These are phyloP conservation scores for Acanthopleura granulata DNA, from an alignment of 2,888 invertebrate species.

Conservation along the genomic window DNA sequence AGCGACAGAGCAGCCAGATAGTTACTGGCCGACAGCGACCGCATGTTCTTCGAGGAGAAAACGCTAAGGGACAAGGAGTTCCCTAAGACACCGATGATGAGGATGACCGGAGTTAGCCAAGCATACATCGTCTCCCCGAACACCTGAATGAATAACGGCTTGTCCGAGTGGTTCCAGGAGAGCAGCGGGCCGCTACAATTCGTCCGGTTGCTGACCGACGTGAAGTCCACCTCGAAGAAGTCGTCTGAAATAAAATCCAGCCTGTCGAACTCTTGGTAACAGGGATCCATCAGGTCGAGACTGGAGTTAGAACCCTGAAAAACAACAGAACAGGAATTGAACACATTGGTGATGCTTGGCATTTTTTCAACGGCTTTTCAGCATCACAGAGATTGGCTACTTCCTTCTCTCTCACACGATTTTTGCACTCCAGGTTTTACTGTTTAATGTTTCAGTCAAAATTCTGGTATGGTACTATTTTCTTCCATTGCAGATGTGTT, in stretches of 20 bases:
- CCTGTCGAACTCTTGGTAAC: background rate
- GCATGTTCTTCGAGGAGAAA: constrained; percentile 81
- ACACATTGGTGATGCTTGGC: no score
- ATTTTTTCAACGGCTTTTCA: no score
- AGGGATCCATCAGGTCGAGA: background rate
- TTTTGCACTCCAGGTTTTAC: no score
- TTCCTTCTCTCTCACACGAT: no score
- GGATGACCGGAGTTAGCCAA: constrained; percentile 81
- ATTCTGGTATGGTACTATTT: no score
- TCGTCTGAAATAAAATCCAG: background rate
- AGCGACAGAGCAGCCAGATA: constrained; percentile 86
- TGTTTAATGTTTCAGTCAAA: no score
- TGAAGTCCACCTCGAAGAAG: background rate
- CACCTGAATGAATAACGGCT: background rate
- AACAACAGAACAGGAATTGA: background rate
- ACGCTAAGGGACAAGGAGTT: constrained; percentile 82
- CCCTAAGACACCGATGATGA: constrained; percentile 81
- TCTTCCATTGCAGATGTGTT: no score
- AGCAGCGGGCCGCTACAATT: background rate
- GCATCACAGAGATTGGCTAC: no score
- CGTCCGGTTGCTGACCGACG: background rate
- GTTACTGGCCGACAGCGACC: constrained; percentile 79
- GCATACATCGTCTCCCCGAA: constrained; percentile 66
- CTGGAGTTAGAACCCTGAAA: constrained; percentile 3
- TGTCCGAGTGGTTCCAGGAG: background rate